Conservation (phyloP, 1,140 invertebrate species). For the Eufriesea mexicana region DNA sequence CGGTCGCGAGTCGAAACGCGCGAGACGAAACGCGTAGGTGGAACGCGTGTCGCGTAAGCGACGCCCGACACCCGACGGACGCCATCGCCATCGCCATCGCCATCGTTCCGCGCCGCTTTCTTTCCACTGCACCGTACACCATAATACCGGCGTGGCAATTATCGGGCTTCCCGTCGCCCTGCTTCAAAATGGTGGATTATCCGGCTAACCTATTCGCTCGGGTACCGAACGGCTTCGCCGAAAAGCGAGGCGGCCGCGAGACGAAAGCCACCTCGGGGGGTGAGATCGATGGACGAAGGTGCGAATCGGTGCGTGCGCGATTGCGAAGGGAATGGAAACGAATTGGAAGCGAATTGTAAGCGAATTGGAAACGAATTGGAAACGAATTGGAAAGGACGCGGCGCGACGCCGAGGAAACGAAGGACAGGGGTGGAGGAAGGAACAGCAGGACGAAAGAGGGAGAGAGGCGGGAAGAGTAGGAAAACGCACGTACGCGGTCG, state of each 20-base stretch:
- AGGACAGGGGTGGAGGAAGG: background rate
- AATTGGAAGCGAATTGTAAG: too few species aligned
- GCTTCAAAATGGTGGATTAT: constrained; percentile 67
- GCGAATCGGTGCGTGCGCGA: background rate
- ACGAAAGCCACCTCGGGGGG: constrained; percentile 1
- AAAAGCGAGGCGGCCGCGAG: background rate
- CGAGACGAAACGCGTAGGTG: constrained; percentile 10
- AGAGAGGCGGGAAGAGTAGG: constrained; percentile 1
- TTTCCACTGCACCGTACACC: constrained; percentile 10
- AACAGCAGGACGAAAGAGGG: background rate
- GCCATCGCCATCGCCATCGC: constrained; percentile 56
- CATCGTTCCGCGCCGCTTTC: constrained; percentile 33
- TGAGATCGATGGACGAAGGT: too few species aligned
- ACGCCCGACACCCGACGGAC: constrained; percentile 51
- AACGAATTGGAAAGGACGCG: too few species aligned
- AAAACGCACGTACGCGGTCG: constrained; percentile 17
- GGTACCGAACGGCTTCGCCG: constrained; percentile 17
- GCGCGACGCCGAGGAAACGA: too few species aligned
- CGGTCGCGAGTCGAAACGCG: background rate
- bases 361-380: too few species aligned
- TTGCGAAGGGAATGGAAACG: too few species aligned
- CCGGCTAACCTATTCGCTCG: constrained; percentile 18
- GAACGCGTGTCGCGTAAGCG: constrained; percentile 4
- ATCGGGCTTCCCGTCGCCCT: constrained; percentile 74
- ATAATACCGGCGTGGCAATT: constrained; percentile 75